Evolutionary conservation across 2,888 invertebrate genomes (phyloP), one percentile per base, ranked within the genome.

Genomic region (Latrodectus elegans): DNA sequence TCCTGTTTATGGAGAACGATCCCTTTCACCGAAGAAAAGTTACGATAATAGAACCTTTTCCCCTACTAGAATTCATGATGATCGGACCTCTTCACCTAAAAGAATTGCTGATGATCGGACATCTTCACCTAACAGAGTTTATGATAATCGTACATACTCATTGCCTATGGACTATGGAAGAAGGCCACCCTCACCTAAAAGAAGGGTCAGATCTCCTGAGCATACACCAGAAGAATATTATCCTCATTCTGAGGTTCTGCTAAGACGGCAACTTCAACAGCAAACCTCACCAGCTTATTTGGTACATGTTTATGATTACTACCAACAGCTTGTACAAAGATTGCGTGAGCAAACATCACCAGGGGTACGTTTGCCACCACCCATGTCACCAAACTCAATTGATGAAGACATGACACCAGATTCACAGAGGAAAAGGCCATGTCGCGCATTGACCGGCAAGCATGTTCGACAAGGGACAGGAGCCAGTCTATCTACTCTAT

Each of bases 401-500:
- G 88, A 83, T 51, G 84, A 82, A 8, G 82, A 82, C n/a, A 70
- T 68, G 49, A 72, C 52, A 12, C n/a, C 65, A 10, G 76, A 80
- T 55, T 68, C 70, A 1, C 81, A 85, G 14, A 82, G 91, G 72
- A 91, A 92, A 87, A 91, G 92, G 55, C 91, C 92, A n/a, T 91
- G 92, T n/a, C 89, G 93, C 60, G 92, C 92, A n/a, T 91, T 93
- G 88, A 93, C 92, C 6, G 92, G 92, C 0, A 91, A 92, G 86
- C 92, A 93, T 90, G 92, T 93, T 17, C 90, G 92, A 26, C 92
- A 92, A 26, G 93, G 93, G 17, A 92, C 92, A 8, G 93, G 92
- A 67, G 92, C 93, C 68, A 92, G 92, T 38, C 92, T 92, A 11
- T 90, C 92, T 11, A 92, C 92, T 0, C 91, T 93, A 15, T 90